These are phyloP conservation scores for Agriopis aurantiaria DNA, from an alignment of 2,888 invertebrate genomes.

Conservation along the genomic window DNA sequence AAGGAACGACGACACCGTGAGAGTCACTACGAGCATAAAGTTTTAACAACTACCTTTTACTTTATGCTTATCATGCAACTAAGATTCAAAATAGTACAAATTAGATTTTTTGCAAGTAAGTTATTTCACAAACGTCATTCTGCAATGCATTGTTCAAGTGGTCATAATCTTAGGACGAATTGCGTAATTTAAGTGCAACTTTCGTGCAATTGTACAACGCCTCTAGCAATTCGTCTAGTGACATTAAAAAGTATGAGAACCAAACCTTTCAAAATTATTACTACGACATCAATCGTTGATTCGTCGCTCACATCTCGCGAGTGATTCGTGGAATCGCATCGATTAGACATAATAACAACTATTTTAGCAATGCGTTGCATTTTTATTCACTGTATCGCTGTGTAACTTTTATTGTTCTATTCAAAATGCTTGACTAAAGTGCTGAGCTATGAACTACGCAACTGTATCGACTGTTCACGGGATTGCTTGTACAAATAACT, in stretches of 20 bases:
- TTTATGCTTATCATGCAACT: not conserved
- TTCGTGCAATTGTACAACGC: conserved; percentile 56
- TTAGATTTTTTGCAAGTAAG: conserved; percentile 12
- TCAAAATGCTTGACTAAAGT: not conserved
- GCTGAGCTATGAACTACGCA: conserved; percentile 7
- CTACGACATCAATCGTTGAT: conserved; percentile 68
- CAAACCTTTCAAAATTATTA: conserved; percentile 73
- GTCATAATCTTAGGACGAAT: conserved; percentile 38
- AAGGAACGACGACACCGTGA: no score
- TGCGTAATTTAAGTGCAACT: conserved; percentile 47
- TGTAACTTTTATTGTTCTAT: conserved; percentile 9
- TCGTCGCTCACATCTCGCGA: conserved; percentile 54
- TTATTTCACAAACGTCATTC: conserved; percentile 26
- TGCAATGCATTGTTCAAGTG: conserved; percentile 31
- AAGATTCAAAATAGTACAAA: conserved; percentile 9
- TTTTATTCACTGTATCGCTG: conserved; percentile 14
- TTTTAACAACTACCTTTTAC: no score
- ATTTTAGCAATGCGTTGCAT: conserved; percentile 34
- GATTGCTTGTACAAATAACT: not conserved
- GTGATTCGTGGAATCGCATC: conserved; percentile 46
- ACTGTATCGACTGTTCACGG: conserved; percentile 12
- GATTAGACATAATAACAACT: conserved; percentile 52
- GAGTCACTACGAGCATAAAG: no score
- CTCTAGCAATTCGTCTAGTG: conserved; percentile 65
- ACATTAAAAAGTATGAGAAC: conserved; percentile 84